A percentile compares a stretch with the other conserved stretches of the same genome.
phyloP scores from a whole-genome alignment of 2,888 invertebrate species.

The Rutpela maculata region DNA sequence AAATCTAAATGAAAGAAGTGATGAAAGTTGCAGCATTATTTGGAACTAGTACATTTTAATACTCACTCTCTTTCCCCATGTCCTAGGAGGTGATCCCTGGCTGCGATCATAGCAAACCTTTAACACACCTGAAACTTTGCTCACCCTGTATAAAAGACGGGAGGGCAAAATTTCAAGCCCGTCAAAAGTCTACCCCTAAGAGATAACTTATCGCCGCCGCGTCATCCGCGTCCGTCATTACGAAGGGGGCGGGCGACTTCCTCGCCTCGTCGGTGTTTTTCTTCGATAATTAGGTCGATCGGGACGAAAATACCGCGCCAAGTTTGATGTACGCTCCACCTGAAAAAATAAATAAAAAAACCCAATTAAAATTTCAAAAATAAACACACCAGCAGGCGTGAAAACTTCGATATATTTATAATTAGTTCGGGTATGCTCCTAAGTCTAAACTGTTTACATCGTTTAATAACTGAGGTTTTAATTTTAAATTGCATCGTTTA shows the following conservation, averaged over 20 bases:
- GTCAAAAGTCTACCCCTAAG: slow-evolving; percentile 55
- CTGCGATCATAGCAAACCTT: slow-evolving; percentile 66
- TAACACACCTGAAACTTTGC: slow-evolving; percentile 92
- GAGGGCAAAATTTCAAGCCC: slow-evolving; percentile 89
- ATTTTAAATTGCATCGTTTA: slow-evolving; percentile 43
- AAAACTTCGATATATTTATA: slow-evolving; percentile 41
- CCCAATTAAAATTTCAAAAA: slow-evolving; percentile 61
- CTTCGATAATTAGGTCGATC: slow-evolving; percentile 45
- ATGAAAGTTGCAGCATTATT: too few relatives aligned
- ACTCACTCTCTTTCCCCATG: too few relatives aligned
- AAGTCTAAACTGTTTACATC: slow-evolving; percentile 24
- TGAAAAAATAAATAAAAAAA: slow-evolving; percentile 64
- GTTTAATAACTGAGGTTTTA: slow-evolving; percentile 26
- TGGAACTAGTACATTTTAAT: too few relatives aligned
- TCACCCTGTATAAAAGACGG: slow-evolving; percentile 84
- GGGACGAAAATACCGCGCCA: slow-evolving; percentile 27
- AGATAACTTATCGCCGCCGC: neutral
- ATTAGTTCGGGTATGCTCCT: slow-evolving; percentile 41
- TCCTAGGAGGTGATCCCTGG: neutral
- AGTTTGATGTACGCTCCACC: slow-evolving; percentile 52
- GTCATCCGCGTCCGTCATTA: neutral
- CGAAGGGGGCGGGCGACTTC: neutral
- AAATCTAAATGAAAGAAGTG: too few relatives aligned
- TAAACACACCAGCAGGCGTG: slow-evolving; percentile 43
- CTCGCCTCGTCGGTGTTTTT: neutral